These are phyloP conservation scores for Unio pictorum DNA, from an alignment of 2,888 invertebrate species.

Conservation along the genomic window DNA sequence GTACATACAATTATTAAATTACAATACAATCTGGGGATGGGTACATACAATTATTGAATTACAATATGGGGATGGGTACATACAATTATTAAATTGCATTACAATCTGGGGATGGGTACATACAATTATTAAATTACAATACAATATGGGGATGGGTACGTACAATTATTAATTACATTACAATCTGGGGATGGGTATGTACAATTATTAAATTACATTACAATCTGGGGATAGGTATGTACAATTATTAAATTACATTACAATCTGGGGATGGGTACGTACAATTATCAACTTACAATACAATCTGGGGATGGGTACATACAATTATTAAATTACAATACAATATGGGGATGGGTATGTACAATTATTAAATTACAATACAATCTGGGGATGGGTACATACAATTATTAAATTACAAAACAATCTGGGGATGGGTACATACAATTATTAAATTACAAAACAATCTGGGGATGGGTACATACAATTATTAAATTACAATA, in stretches of 20 bases:
- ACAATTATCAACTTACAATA: neutral
- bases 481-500: conserved; percentile 81
- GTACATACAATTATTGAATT: too few species aligned
- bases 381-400: conserved; percentile 91
- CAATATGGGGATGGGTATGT: too few species aligned
- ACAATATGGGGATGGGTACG: conserved; percentile 63
- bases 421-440: too few species aligned
- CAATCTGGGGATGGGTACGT: conserved; percentile 90
- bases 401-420: neutral
- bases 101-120: too few species aligned
- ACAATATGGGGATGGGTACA: conserved; percentile 84
- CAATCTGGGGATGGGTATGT: conserved; percentile 90
- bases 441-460: conserved; percentile 62
- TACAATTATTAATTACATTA: conserved; percentile 81
- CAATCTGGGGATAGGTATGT: too few species aligned
- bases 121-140: conserved; percentile 61
- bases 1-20: too few species aligned
- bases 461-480: conserved; percentile 64
- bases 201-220: neutral
- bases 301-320: too few species aligned
- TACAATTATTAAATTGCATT: conserved; percentile 7
- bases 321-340: too few species aligned
- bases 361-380: too few species aligned
- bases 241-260: conserved; percentile 64
- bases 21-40: too few species aligned